Evolutionary conservation across 2,797 vertebrate genomes (phyloP).

Genomic region (Tokudaia muenninki): DNA sequence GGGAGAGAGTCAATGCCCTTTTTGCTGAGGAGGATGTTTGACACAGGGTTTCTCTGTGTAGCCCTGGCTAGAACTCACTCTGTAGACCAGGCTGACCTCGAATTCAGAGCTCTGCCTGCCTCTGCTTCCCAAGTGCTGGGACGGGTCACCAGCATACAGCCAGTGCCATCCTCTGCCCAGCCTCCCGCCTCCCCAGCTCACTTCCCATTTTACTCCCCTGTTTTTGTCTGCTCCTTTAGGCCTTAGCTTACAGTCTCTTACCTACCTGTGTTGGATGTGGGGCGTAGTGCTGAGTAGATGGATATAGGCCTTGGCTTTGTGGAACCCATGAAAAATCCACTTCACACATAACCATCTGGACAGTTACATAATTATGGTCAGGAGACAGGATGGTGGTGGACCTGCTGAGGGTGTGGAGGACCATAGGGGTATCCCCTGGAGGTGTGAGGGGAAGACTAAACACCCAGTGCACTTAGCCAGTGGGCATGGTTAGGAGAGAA

Average conservation of each 20-base stretch:
- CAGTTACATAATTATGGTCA: too few species aligned
- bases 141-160: not conserved
- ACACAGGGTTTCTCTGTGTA: not conserved
- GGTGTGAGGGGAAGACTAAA: not conserved
- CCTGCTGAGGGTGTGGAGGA: not conserved
- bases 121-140: not conserved
- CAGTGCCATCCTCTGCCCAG: not conserved
- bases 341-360: too few species aligned
- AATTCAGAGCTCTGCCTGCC: not conserved
- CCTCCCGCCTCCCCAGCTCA: not conserved
- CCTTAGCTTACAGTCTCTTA: not conserved
- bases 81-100: not conserved
- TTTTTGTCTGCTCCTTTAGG: not conserved
- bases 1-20: too few species aligned
- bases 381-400: not conserved
- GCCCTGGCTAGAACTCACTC: not conserved
- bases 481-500: not conserved
- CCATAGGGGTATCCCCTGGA: not conserved
- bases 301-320: not conserved
- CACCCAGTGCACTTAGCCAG: not conserved
- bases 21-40: not conserved
- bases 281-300: not conserved
- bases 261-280: not conserved
- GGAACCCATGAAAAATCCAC: not conserved
- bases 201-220: not conserved